Conservation (phyloP, 2,797 vertebrate genomes). For the Pseudochirops corinnae region DNA sequence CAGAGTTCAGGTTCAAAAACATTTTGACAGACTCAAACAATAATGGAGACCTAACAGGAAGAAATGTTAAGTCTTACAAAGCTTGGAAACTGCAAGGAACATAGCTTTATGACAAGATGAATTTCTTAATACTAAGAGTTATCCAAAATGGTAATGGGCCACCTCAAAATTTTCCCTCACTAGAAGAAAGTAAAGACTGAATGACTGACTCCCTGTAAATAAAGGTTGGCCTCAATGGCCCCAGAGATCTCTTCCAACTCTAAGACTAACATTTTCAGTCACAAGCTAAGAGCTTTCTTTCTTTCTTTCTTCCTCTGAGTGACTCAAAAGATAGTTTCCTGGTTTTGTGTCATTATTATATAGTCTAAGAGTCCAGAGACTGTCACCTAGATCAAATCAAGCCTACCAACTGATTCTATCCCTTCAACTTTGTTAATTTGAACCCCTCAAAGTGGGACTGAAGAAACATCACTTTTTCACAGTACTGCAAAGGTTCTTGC, state of each 20-base stretch:
- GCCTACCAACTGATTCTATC: neutral
- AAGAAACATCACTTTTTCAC: neutral
- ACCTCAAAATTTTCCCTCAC: neutral
- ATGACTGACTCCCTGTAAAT: neutral
- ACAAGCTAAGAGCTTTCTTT: neutral
- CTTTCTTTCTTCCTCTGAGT: neutral
- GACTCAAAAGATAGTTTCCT: neutral
- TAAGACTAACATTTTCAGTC: neutral
- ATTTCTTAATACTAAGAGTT: neutral
- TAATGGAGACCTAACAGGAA: neutral
- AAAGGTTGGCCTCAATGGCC: neutral
- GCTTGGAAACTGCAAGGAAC: neutral
- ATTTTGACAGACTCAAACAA: neutral
- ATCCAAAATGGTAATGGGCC: neutral
- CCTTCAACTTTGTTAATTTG: neutral
- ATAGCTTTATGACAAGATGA: neutral
- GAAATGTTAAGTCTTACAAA: neutral
- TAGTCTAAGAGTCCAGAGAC: neutral
- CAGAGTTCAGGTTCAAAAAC: neutral
- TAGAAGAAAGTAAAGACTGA: neutral
- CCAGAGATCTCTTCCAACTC: neutral
- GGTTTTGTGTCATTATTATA: neutral
- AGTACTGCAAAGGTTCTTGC: neutral
- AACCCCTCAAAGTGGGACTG: neutral
- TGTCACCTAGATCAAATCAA: neutral